A percentile compares a stretch with the other conserved stretches of the same genome.
Conservation (phyloP, 2,797 vertebrate species). For the Hypotaenidia philippensis region DNA sequence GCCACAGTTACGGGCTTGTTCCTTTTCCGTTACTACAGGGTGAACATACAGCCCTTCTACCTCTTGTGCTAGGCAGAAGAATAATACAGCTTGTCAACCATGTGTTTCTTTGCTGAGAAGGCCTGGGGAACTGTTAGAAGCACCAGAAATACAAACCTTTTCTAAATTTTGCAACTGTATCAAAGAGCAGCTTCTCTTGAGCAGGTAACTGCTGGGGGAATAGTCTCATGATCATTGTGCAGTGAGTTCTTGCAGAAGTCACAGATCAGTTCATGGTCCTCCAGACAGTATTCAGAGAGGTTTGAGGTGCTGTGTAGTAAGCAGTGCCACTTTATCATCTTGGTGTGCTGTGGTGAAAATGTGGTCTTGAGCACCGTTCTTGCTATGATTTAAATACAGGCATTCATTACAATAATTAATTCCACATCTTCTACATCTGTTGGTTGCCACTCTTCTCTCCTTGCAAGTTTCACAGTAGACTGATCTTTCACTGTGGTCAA, state of each 20-base stretch:
- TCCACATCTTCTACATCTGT: conserved; percentile 66
- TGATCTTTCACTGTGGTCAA: conserved; percentile 38
- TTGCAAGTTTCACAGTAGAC: conserved; percentile 68
- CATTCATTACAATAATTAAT: conserved; percentile 73
- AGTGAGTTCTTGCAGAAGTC: conserved; percentile 55
- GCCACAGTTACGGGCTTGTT: not conserved
- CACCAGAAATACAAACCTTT: conserved; percentile 58
- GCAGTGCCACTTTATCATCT: conserved; percentile 59
- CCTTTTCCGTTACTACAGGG: not conserved
- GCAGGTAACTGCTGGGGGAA: conserved; percentile 37
- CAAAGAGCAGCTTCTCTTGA: conserved; percentile 68
- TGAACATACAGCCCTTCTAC: not conserved
- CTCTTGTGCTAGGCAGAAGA: not conserved
- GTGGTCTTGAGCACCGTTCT: conserved; percentile 63
- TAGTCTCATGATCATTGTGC: conserved; percentile 57
- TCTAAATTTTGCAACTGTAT: conserved; percentile 74
- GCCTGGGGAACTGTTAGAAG: not conserved
- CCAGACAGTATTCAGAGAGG: conserved; percentile 70
- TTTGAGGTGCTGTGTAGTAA: conserved; percentile 60
- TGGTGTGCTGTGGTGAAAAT: conserved; percentile 57
- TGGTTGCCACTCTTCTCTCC: conserved; percentile 32
- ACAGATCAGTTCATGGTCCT: conserved; percentile 65
- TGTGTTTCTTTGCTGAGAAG: not conserved
- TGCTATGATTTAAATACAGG: conserved; percentile 56
- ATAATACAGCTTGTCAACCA: not conserved